Percentiles rank a stretch among this genome's conserved stretches.
Conservation (phyloP, 2,797 vertebrate species). For the Anabacerthia variegaticeps region DNA sequence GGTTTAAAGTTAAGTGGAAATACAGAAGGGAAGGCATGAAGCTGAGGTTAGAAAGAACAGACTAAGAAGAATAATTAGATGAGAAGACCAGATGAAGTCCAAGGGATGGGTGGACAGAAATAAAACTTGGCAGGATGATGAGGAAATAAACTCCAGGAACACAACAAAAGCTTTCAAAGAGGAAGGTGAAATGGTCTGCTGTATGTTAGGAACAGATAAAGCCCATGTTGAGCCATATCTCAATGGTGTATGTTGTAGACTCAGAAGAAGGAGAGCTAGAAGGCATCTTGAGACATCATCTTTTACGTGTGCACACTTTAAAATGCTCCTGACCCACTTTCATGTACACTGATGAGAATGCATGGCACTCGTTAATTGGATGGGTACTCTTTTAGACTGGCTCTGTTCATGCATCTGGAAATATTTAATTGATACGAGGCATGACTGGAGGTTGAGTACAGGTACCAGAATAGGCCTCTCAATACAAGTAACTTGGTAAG, state of each 20-base stretch:
- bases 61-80: neutral
- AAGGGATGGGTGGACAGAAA: neutral
- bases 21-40: neutral
- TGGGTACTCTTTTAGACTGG: neutral
- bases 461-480: neutral
- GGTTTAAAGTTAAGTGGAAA: neutral
- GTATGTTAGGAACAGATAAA: neutral
- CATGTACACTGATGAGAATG: neutral
- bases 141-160: neutral
- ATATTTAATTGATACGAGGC: constrained; percentile 45
- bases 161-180: neutral
- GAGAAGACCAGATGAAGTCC: neutral
- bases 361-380: neutral
- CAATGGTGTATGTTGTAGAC: neutral
- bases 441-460: neutral
- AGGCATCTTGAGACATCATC: neutral
- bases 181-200: neutral
- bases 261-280: neutral
- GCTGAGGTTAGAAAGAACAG: neutral
- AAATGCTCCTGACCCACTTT: constrained; percentile 47
- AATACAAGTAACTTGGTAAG: neutral
- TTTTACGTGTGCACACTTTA: neutral
- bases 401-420: constrained; percentile 43
- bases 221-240: neutral
- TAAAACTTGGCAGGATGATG: neutral